Percentiles rank a stretch among this genome's conserved stretches.
Evolutionary conservation across 2,797 vertebrate genomes (phyloP).

Genomic region (Pantherophis vulpinus): DNA sequence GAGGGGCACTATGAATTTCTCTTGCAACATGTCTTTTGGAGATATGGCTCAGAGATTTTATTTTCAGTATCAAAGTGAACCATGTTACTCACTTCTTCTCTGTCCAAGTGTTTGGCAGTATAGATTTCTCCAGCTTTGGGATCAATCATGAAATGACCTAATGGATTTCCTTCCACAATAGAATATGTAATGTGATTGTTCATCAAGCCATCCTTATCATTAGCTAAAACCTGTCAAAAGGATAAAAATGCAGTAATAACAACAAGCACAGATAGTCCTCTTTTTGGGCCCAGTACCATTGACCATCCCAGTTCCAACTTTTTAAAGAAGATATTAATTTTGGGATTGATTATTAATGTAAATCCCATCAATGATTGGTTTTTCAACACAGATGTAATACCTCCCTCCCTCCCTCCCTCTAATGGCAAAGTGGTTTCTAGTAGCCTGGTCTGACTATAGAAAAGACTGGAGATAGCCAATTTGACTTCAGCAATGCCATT

Average conservation of each 20-base stretch:
- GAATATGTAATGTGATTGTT: slow-evolving; percentile 88
- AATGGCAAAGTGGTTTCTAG: background rate
- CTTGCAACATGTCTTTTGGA: background rate
- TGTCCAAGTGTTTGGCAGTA: slow-evolving; percentile 82
- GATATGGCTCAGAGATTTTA: background rate
- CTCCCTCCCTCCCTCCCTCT: background rate
- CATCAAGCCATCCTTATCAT: slow-evolving; percentile 84
- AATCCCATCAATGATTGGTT: background rate
- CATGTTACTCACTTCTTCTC: slow-evolving; percentile 85
- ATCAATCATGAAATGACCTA: slow-evolving; percentile 86
- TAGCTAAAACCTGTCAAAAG: slow-evolving; percentile 81
- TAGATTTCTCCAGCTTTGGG: slow-evolving; percentile 82
- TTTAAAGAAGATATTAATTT: background rate
- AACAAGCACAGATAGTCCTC: background rate
- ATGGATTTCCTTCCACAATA: slow-evolving; percentile 83
- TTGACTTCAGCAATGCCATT: background rate
- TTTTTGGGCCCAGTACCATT: background rate
- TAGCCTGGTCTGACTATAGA: background rate
- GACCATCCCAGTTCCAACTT: background rate
- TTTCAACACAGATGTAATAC: too few relatives aligned
- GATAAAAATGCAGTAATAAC: background rate
- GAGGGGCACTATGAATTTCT: background rate
- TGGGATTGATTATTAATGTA: background rate
- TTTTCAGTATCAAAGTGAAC: background rate
- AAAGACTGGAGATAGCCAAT: background rate